Percentiles rank a stretch among this genome's conserved stretches.
These are phyloP conservation scores for Sinocyclocheilus anophthalmus DNA, from an alignment of 2,113 vertebrate species.

Conservation along the genomic window DNA sequence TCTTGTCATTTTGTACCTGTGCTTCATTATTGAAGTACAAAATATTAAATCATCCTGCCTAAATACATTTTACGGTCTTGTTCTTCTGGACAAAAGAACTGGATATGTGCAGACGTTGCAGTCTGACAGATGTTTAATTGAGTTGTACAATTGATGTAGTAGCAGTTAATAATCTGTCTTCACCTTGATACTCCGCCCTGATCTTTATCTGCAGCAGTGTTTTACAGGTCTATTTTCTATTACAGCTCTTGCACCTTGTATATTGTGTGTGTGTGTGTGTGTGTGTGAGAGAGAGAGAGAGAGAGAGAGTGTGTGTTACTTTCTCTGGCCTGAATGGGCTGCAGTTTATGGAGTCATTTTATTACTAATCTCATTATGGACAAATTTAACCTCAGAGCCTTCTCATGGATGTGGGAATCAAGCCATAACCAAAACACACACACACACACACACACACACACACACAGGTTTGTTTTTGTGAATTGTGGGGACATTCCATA, in stretches of 20 bases:
- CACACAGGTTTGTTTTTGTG: too few species aligned
- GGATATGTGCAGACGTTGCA: conserved; percentile 4
- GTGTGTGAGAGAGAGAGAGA: neutral
- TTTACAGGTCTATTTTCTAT: conserved; percentile 18
- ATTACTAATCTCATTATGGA: conserved; percentile 23
- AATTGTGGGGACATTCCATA: too few species aligned
- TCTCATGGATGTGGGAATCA: conserved; percentile 2
- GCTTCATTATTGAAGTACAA: conserved; percentile 14
- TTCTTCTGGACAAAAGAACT: neutral
- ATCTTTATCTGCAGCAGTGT: neutral
- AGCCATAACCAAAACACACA: neutral
- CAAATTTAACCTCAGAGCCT: neutral
- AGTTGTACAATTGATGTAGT: conserved; percentile 3
- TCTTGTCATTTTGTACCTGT: conserved; percentile 10
- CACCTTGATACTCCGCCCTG: conserved; percentile 25
- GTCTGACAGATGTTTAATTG: conserved; percentile 38
- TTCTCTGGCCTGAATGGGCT: conserved; percentile 20
- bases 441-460: neutral
- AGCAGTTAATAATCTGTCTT: conserved; percentile 28
- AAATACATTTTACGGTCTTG: neutral
- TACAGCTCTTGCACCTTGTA: neutral
- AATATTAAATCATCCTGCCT: neutral
- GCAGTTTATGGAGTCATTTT: conserved; percentile 2
- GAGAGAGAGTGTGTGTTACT: conserved; percentile 14
- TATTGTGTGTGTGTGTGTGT: conserved; percentile 2